Evolutionary conservation across 2,113 vertebrate species (phyloP).

Genomic region (Carettochelys insculpta): DNA sequence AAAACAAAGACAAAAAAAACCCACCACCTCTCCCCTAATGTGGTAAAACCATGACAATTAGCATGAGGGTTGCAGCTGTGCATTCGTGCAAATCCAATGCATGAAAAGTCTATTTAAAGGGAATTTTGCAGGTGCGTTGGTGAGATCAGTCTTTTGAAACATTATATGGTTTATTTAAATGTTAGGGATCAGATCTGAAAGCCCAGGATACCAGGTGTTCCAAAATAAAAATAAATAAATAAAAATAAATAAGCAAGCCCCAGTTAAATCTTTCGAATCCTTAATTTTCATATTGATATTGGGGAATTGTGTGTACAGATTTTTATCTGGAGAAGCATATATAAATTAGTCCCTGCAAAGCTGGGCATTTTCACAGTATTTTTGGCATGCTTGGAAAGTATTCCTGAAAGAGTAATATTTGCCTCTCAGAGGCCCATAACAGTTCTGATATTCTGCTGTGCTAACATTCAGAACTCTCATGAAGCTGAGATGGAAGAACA

Average conservation of each 20-base stretch:
- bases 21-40: too few species aligned
- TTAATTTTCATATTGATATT: neutral
- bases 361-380: neutral
- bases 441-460: neutral
- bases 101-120: too few species aligned
- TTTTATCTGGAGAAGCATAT: neutral
- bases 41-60: too few species aligned
- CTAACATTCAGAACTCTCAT: neutral
- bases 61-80: slow-evolving; percentile 30
- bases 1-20: too few species aligned
- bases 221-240: neutral
- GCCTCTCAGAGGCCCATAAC: neutral
- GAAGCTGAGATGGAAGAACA: neutral
- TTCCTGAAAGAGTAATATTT: neutral
- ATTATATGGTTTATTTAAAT: neutral
- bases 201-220: neutral
- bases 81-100: too few species aligned
- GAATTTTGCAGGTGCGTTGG: neutral
- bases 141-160: neutral
- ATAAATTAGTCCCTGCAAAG: neutral
- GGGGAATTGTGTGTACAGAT: neutral
- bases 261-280: neutral
- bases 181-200: neutral
- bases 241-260: neutral
- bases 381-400: neutral